Evolutionary conservation across 2,888 invertebrate species (phyloP).

Genomic region (Drosophila limbata): DNA sequence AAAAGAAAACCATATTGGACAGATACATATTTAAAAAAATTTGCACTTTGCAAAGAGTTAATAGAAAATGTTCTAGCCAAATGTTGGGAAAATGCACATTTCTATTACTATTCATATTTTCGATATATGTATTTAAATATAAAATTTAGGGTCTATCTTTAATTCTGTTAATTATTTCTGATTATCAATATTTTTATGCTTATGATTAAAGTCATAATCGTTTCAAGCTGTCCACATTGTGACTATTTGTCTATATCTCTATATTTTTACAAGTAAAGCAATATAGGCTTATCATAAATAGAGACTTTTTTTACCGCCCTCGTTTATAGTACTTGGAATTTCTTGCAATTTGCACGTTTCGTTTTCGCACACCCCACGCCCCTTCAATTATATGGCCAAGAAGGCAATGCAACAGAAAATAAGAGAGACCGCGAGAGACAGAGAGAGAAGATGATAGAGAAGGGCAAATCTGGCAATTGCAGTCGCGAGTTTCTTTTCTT

Average conservation of each 20-base stretch:
- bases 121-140: background rate
- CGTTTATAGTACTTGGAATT: constrained; percentile 22
- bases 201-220: too few species aligned
- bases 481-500: constrained; percentile 51
- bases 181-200: too few species aligned
- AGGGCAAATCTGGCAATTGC: constrained; percentile 42
- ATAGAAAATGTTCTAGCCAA: too few species aligned
- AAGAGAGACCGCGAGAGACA: background rate
- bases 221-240: too few species aligned
- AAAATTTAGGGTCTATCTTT: too few species aligned
- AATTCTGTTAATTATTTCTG: too few species aligned
- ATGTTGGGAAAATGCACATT: too few species aligned
- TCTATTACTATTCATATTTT: background rate
- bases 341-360: constrained; percentile 64
- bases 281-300: background rate
- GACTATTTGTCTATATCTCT: too few species aligned
- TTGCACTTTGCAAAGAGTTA: background rate
- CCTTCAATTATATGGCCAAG: constrained; percentile 60
- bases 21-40: too few species aligned
- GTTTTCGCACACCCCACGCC: constrained; percentile 48
- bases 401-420: background rate
- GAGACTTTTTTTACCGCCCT: constrained; percentile 14
- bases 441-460: background rate
- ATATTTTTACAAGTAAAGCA: too few species aligned
- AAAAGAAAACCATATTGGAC: too few species aligned